These are phyloP conservation scores for Babylonia areolata DNA, from an alignment of 1,140 invertebrate genomes.

Conservation along the genomic window DNA sequence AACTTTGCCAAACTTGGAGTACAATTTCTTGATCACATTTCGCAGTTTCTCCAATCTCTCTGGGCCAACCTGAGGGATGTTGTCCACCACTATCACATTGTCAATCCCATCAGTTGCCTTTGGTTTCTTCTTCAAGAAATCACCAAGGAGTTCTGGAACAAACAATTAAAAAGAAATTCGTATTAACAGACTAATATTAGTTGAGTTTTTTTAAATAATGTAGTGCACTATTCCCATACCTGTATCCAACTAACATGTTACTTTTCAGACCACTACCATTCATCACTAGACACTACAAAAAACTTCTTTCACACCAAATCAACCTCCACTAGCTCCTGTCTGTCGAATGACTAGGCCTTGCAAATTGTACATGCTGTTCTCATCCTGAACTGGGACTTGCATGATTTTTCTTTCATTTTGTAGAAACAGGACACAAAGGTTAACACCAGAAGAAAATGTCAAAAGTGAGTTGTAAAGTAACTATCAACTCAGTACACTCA, in stretches of 20 bases:
- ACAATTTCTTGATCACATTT: slow-evolving; percentile 94
- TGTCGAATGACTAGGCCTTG: no score
- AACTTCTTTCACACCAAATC: no score
- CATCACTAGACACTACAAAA: not conserved
- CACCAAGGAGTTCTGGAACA: slow-evolving; percentile 89
- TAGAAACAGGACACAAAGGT: not conserved
- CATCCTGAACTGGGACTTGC: no score
- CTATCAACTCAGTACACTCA: no score
- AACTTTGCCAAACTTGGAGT: slow-evolving; percentile 92
- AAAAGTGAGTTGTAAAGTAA: no score
- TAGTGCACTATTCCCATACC: no score
- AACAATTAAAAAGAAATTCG: slow-evolving; percentile 27
- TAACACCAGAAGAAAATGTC: not conserved
- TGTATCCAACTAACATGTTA: no score
- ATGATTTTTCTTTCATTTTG: no score
- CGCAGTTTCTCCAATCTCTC: slow-evolving; percentile 94
- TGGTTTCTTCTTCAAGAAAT: slow-evolving; percentile 90
- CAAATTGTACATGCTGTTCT: no score
- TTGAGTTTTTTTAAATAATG: no score
- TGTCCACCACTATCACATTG: slow-evolving; percentile 96
- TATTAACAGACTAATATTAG: not conserved
- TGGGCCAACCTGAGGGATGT: slow-evolving; percentile 94
- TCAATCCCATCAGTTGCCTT: slow-evolving; percentile 97
- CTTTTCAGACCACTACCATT: not conserved
- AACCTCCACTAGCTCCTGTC: no score